These are phyloP conservation scores for Zaprionus capensis DNA, from an alignment of 1,140 invertebrate species.

Conservation along the genomic window DNA sequence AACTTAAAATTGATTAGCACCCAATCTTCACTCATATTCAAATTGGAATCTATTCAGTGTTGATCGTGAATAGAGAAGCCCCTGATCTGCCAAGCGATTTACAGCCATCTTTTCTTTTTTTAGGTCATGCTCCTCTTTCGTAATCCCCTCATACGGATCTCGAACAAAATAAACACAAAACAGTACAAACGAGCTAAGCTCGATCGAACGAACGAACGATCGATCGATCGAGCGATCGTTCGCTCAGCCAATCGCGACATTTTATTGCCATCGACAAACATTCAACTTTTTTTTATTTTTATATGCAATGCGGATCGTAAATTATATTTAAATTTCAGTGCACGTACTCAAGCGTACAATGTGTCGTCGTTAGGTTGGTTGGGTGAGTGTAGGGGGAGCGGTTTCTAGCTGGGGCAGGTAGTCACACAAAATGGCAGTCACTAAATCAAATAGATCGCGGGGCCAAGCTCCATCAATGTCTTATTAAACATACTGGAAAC, in stretches of 20 bases:
- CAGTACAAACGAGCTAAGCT: constrained; percentile 15
- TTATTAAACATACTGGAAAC: constrained; percentile 61
- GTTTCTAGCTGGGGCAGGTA: constrained; percentile 17
- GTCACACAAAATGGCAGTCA: constrained; percentile 76
- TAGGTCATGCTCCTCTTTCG: constrained; percentile 66
- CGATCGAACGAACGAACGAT: constrained; percentile 17
- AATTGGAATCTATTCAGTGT: neutral
- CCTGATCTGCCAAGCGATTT: constrained; percentile 25
- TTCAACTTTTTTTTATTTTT: constrained; percentile 50
- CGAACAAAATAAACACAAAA: constrained; percentile 51
- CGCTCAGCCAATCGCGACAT: constrained; percentile 78
- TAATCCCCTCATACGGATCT: constrained; percentile 19
- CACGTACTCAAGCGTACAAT: constrained; percentile 71
- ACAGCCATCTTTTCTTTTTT: constrained; percentile 54
- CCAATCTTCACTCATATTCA: neutral
- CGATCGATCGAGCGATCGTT: constrained; percentile 34
- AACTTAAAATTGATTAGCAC: neutral
- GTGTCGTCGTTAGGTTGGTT: constrained; percentile 19
- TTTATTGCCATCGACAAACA: constrained; percentile 57
- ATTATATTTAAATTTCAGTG: constrained; percentile 80
- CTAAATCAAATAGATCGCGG: constrained; percentile 62
- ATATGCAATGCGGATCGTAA: constrained; percentile 69
- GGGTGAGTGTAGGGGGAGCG: neutral
- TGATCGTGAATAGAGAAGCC: constrained; percentile 17
- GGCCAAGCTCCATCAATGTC: constrained; percentile 50